Conservation (phyloP, 2,797 vertebrate species). For the Sphaeramia orbicularis region DNA sequence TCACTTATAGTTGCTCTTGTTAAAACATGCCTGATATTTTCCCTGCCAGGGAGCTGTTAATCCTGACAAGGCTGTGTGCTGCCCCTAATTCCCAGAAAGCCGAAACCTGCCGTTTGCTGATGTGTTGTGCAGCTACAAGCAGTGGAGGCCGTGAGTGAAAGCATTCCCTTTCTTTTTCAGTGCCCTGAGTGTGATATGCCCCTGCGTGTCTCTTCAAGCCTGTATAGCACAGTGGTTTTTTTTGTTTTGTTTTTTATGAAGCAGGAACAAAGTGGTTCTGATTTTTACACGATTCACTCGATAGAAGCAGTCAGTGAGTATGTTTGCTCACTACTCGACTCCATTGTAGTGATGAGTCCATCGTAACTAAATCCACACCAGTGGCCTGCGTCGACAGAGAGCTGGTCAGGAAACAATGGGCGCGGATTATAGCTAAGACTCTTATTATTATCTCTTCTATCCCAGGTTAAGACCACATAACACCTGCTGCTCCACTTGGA, state of each 20-base stretch:
- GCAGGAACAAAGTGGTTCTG: not conserved
- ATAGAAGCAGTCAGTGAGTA: not conserved
- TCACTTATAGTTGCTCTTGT: constrained; percentile 55
- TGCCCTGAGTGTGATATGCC: not conserved
- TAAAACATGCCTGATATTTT: constrained; percentile 68
- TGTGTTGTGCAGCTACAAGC: constrained; percentile 41
- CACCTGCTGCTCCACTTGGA: constrained; percentile 71
- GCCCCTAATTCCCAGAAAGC: constrained; percentile 55
- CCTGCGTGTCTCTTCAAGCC: constrained; percentile 17
- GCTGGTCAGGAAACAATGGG: constrained; percentile 59
- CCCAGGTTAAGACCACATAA: constrained; percentile 66
- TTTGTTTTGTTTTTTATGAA: not conserved
- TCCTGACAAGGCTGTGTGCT: constrained; percentile 55
- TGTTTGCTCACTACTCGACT: not conserved
- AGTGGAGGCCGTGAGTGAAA: constrained; percentile 13
- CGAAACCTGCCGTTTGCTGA: constrained; percentile 60
- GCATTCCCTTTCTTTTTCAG: not conserved
- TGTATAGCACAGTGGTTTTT: not conserved
- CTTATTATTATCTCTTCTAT: constrained; percentile 75
- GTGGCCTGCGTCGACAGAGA: constrained; percentile 24
- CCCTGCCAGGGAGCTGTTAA: constrained; percentile 60
- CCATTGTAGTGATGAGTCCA: constrained; percentile 40
- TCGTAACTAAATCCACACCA: constrained; percentile 45
- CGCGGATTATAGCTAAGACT: constrained; percentile 77
- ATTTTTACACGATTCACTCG: not conserved